Conservation (phyloP, 37 sponge, comb jelly and placozoan species). For the Agelas oroides region DNA sequence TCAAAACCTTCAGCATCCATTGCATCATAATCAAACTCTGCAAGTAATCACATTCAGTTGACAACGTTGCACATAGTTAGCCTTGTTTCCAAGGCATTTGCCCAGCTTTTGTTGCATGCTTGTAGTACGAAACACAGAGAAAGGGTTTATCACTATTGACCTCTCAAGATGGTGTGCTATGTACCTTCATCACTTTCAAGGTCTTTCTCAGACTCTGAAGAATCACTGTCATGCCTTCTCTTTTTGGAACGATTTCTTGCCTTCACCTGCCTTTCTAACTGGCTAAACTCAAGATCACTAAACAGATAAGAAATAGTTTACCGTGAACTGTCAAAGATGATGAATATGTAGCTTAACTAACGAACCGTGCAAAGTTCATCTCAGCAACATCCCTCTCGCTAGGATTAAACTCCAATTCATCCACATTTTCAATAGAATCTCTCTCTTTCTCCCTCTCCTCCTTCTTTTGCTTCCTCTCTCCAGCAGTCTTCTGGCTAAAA, state of each 20-base stretch:
- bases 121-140: too few relatives aligned
- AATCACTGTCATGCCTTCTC: neutral
- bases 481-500: slow-evolving; percentile 28
- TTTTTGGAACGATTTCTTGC: neutral
- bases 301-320: neutral
- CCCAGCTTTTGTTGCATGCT: too few relatives aligned
- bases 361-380: slow-evolving; percentile 61
- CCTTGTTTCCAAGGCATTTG: neutral
- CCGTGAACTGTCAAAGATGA: neutral
- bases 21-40: neutral
- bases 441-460: slow-evolving; percentile 9
- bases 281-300: neutral
- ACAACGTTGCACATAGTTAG: neutral
- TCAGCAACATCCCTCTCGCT: slow-evolving; percentile 3
- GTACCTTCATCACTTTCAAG: neutral
- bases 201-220: neutral
- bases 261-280: neutral
- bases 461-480: slow-evolving; percentile 18
- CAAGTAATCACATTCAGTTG: too few relatives aligned
- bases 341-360: neutral
- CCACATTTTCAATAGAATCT: slow-evolving; percentile 18
- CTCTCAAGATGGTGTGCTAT: neutral
- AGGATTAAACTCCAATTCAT: too few relatives aligned
- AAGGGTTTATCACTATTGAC: too few relatives aligned
- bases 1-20: neutral